Evolutionary conservation across 2,797 vertebrate species (phyloP).

Genomic region (Chanos chanos): DNA sequence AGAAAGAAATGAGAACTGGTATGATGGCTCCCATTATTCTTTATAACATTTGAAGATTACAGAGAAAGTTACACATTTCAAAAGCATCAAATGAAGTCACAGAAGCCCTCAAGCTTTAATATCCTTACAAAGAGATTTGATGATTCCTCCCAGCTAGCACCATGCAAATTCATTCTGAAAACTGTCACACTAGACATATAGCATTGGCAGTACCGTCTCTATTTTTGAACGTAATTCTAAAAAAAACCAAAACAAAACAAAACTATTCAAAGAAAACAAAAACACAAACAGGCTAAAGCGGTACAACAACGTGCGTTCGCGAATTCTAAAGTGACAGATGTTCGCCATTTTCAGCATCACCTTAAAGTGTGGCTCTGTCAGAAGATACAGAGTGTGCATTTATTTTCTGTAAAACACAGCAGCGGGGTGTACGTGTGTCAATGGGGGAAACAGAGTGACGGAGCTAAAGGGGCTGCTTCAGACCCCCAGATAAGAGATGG

Average conservation of each 20-base stretch:
- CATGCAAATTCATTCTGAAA: no score
- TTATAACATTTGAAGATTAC: conserved; percentile 91
- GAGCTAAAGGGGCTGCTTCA: conserved; percentile 63
- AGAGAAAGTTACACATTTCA: conserved; percentile 78
- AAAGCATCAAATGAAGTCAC: conserved; percentile 79
- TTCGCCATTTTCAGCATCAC: conserved; percentile 32
- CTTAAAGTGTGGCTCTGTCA: conserved; percentile 38
- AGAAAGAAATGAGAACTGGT: conserved; percentile 72
- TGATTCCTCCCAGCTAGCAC: no score
- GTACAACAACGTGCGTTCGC: no score
- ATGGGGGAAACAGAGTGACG: conserved; percentile 29
- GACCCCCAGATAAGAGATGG: conserved; percentile 78
- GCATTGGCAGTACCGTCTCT: no score
- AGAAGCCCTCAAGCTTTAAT: conserved; percentile 71
- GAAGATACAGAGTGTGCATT: conserved; percentile 39
- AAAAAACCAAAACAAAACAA: no score
- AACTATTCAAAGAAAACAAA: no score
- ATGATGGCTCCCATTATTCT: conserved; percentile 88
- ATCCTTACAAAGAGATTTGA: conserved; percentile 29
- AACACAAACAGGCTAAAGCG: no score
- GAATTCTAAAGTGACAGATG: no score
- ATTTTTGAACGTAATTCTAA: no score
- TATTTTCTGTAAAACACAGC: conserved; percentile 34
- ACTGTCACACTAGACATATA: no score
- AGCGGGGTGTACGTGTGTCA: conserved; percentile 18